phyloP scores from a whole-genome alignment of 2,888 invertebrate genomes.

The Tinea semifulvella region DNA sequence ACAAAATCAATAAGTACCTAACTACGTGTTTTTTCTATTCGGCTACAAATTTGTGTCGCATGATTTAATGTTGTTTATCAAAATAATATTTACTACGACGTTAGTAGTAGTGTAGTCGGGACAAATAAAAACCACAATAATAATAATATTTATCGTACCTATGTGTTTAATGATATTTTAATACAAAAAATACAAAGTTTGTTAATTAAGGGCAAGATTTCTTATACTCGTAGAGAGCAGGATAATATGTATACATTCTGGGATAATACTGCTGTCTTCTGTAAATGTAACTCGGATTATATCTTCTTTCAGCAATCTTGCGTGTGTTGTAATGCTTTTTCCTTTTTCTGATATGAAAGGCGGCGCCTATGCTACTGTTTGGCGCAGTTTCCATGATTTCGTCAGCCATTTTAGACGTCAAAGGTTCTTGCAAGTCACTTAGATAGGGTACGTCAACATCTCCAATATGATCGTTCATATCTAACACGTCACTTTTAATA shows the following conservation, averaged over 20 bases:
- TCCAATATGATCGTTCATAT: no score
- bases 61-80: no score
- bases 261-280: constrained; percentile 11
- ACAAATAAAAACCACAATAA: no score
- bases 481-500: neutral
- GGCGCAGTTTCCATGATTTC: constrained; percentile 44
- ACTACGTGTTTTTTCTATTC: no score
- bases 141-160: no score
- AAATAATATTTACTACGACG: no score
- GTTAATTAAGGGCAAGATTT: constrained; percentile 3
- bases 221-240: constrained; percentile 6
- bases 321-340: constrained; percentile 1
- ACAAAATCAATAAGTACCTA: no score
- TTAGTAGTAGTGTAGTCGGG: no score
- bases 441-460: neutral
- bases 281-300: neutral
- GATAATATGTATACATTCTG: constrained; percentile 3
- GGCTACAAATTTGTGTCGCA: no score
- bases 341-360: constrained; percentile 3
- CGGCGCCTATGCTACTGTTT: constrained; percentile 9
- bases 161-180: no score
- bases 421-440: neutral
- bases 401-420: constrained; percentile 15
- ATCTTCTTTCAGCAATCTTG: neutral
- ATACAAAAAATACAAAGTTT: no score